Base-by-base conservation (phyloP, 1,140 invertebrate species). In the Calycopis cecrops region DNA sequence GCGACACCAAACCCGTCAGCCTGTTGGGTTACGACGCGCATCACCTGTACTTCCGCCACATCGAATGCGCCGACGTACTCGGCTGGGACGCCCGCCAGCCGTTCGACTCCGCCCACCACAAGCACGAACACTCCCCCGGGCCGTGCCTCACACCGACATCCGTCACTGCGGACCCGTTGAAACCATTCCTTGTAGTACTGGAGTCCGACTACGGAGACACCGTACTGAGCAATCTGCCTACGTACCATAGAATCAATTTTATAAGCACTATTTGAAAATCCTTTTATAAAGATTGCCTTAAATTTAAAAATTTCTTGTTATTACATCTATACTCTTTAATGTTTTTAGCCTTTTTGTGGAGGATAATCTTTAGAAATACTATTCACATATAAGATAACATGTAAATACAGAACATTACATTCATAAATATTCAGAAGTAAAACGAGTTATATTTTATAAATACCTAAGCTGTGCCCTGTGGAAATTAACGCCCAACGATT, bases 161-260 rank as follows among this genome's bases (percentile, higher is more conserved):
- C 3, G 73, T 75, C 1, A 48, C 65, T 8, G 62, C 56, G 2
- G 63, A 69, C 18, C 65, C 62, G 8, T 12, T 52, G 1, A 52
- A 52, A 9, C 38, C 51, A n/a, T 38, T 11, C 3, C 50, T 76
- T 0, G 42, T 76, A 9, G 53, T 77, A 44, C 56, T 79, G 0
- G 74, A 79, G 52, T 71, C 74, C 7, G 72, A 79, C 50, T 77
- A 76, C n/a, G 51, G 51, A 6, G 73, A 76, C 16, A 64, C 70
- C 4, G 49, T 73, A n/a, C 51, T 61, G 16, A 57, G 56, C 9
- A 62, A 64, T 37, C 14, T 50, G 11, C 59, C 73, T 18, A 70
- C 70, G 0, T 76, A 75, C 56, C 76, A 79, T 60, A 72, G 69
- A 63, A 71, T 79, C 10, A 70, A 65, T 37, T 76, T 71, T 49